Evolutionary conservation across 1,140 invertebrate species (phyloP).

Genomic region (Micrasema minimum): DNA sequence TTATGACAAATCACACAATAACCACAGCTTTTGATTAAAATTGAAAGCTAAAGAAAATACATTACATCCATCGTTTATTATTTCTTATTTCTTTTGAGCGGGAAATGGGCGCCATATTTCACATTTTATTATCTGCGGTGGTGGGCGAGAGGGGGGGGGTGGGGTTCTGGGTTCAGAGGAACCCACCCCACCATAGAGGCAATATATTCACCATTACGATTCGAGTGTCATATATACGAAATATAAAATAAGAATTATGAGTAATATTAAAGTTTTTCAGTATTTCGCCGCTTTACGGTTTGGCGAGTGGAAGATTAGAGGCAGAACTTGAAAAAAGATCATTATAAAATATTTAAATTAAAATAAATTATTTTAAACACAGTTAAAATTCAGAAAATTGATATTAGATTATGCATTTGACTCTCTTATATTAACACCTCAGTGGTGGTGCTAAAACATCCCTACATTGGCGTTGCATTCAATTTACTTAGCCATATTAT

Average conservation of each 20-base stretch:
- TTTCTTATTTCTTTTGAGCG: neutral
- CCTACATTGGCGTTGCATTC: too few species aligned
- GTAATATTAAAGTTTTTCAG: slow-evolving; percentile 26
- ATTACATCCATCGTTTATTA: neutral
- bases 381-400: too few species aligned
- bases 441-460: too few species aligned
- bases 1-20: too few species aligned
- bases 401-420: too few species aligned
- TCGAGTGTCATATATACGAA: slow-evolving; percentile 29
- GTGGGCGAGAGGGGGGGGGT: neutral
- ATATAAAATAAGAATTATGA: slow-evolving; percentile 44
- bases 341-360: slow-evolving; percentile 2
- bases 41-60: neutral
- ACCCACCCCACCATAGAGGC: neutral
- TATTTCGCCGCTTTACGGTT: slow-evolving; percentile 5
- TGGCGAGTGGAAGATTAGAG: neutral
- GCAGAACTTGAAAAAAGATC: neutral
- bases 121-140: neutral
- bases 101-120: slow-evolving; percentile 1
- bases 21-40: too few species aligned
- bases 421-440: too few species aligned
- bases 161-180: neutral
- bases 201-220: slow-evolving; percentile 36
- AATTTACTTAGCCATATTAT: too few species aligned
- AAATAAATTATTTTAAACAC: too few species aligned